phyloP scores from a whole-genome alignment of 2,888 invertebrate species.

The Erpobdella octoculata region DNA sequence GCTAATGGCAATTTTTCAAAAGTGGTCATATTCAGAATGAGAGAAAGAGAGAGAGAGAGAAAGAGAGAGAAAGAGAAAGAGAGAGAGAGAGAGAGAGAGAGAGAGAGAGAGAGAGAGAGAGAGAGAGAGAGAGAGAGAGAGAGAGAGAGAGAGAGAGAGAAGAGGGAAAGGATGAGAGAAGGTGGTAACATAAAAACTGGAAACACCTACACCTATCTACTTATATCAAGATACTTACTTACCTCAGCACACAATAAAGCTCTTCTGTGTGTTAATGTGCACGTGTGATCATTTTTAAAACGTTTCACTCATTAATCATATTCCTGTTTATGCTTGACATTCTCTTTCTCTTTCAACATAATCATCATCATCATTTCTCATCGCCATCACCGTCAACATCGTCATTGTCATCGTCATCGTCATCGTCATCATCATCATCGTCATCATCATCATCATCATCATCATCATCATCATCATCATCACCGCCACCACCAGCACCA shows the following conservation, averaged over 20 bases:
- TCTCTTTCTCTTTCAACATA: neutral
- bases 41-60: too few species aligned
- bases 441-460: conserved; percentile 20
- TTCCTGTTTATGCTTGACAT: neutral
- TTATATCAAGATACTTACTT: too few species aligned
- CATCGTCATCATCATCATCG: conserved; percentile 24
- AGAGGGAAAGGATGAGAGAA: neutral
- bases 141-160: neutral
- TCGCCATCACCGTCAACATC: neutral
- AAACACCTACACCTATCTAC: too few species aligned
- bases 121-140: neutral
- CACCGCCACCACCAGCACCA: neutral
- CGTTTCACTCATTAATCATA: too few species aligned
- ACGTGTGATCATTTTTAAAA: too few species aligned
- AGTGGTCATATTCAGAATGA: too few species aligned
- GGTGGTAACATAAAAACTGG: too few species aligned
- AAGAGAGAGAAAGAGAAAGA: too few species aligned
- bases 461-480: conserved; percentile 6
- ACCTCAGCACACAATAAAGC: too few species aligned
- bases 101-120: neutral
- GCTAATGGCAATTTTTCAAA: too few species aligned
- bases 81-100: too few species aligned
- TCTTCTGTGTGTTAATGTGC: too few species aligned
- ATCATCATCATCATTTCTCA: neutral
- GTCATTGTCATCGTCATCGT: conserved; percentile 12